These are phyloP conservation scores for Drosophila nigrodunni DNA, from an alignment of 1,140 invertebrate genomes.

Conservation along the genomic window DNA sequence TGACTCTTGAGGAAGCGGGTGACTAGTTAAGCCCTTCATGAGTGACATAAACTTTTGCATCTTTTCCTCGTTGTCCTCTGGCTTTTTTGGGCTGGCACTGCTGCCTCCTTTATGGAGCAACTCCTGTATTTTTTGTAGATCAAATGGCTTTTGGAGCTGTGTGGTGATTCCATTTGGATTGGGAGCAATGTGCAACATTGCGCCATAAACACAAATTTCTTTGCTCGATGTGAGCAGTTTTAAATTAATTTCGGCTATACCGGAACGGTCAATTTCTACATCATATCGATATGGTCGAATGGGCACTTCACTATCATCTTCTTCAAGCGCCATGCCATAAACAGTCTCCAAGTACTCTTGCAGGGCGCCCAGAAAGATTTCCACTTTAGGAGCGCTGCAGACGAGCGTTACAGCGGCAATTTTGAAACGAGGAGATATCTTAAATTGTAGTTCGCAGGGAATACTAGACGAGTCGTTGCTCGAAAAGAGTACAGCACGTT, in stretches of 20 bases:
- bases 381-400: constrained; percentile 71
- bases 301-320: constrained; percentile 60
- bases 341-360: constrained; percentile 77
- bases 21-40: constrained; percentile 35
- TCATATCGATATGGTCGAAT: constrained; percentile 74
- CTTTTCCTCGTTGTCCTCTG: constrained; percentile 54
- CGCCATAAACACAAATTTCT: constrained; percentile 75
- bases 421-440: constrained; percentile 60
- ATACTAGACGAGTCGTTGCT: constrained; percentile 24
- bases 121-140: constrained; percentile 67
- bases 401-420: constrained; percentile 72
- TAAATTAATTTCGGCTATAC: constrained; percentile 64
- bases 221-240: constrained; percentile 61
- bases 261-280: constrained; percentile 76
- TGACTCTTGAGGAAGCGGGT: constrained; percentile 5
- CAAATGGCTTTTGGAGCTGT: constrained; percentile 57
- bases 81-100: constrained; percentile 11
- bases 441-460: constrained; percentile 64
- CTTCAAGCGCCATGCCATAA: constrained; percentile 63
- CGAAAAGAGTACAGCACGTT: constrained; percentile 62
- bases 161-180: constrained; percentile 82
- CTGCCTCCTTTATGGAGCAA: constrained; percentile 54
- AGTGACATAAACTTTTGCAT: constrained; percentile 62
- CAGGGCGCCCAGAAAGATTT: constrained; percentile 67
- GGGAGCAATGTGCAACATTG: constrained; percentile 70